phyloP scores from a whole-genome alignment of 2,888 invertebrate species.

The Gandaritis pyraliata region DNA sequence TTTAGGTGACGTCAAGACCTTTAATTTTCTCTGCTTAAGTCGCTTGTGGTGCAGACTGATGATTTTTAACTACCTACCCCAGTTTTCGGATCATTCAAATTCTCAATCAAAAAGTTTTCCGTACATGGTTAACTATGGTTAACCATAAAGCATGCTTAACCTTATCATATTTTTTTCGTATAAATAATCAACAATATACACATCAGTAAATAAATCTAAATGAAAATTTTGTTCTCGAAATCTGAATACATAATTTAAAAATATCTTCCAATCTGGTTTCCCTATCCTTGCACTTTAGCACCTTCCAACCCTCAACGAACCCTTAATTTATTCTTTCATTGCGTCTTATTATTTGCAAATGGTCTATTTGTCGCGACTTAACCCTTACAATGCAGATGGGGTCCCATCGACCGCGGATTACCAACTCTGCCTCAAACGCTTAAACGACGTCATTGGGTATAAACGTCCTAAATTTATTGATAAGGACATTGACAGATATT shows the following conservation, averaged over 20 bases:
- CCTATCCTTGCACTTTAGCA: slow-evolving; percentile 39
- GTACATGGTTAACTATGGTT: too few species aligned
- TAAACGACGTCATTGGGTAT: slow-evolving; percentile 80
- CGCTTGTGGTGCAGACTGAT: too few species aligned
- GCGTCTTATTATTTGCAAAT: slow-evolving; percentile 85
- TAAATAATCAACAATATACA: too few species aligned
- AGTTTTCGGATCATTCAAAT: too few species aligned
- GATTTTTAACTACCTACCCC: too few species aligned
- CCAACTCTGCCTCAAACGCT: slow-evolving; percentile 73
- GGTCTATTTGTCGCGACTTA: slow-evolving; percentile 84
- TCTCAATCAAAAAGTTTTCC: too few species aligned
- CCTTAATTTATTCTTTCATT: slow-evolving; percentile 84
- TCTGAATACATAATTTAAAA: slow-evolving; percentile 41
- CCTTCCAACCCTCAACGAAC: slow-evolving; percentile 43
- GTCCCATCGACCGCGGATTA: slow-evolving; percentile 78
- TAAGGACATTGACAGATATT: slow-evolving; percentile 84
- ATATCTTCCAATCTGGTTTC: slow-evolving; percentile 26
- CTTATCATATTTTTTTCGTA: too few species aligned
- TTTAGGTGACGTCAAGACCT: too few species aligned
- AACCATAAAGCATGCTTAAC: too few species aligned
- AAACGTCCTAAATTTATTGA: slow-evolving; percentile 82
- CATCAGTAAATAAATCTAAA: too few species aligned
- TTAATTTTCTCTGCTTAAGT: too few species aligned
- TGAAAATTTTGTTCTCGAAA: slow-evolving; percentile 9
- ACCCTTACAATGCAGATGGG: slow-evolving; percentile 82